Evolutionary conservation across 2,888 invertebrate genomes (phyloP).

Genomic region (Coleophora flavipennella): DNA sequence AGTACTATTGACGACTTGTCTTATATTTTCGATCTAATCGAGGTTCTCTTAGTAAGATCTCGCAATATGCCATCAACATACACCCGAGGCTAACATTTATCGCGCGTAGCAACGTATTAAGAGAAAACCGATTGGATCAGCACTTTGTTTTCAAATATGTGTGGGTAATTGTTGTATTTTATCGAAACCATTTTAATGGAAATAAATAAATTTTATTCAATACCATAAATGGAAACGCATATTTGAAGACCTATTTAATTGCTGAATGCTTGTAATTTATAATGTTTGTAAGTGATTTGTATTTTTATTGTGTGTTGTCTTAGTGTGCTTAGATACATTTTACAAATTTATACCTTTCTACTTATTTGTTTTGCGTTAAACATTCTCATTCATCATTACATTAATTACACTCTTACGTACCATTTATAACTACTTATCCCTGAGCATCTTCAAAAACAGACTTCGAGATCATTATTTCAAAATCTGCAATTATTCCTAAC

Average conservation of each 20-base stretch:
- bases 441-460: too few species aligned
- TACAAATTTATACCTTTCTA: too few species aligned
- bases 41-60: conserved; percentile 35
- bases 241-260: not conserved
- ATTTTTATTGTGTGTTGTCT: not conserved
- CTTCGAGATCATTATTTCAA: too few species aligned
- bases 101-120: conserved; percentile 8
- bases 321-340: not conserved
- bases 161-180: conserved; percentile 5
- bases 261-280: not conserved
- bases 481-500: too few species aligned
- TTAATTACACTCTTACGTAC: too few species aligned
- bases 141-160: conserved; percentile 14
- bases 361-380: too few species aligned
- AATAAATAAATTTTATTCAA: conserved; percentile 3
- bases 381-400: too few species aligned
- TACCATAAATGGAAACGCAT: conserved; percentile 1
- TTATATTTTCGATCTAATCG: conserved; percentile 43
- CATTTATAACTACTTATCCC: too few species aligned
- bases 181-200: too few species aligned
- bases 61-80: not conserved
- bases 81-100: conserved; percentile 3
- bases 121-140: conserved; percentile 19
- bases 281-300: not conserved
- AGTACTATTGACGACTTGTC: conserved; percentile 53